Base-by-base conservation (phyloP, 2,888 invertebrate species). In the Apamea monoglypha region DNA sequence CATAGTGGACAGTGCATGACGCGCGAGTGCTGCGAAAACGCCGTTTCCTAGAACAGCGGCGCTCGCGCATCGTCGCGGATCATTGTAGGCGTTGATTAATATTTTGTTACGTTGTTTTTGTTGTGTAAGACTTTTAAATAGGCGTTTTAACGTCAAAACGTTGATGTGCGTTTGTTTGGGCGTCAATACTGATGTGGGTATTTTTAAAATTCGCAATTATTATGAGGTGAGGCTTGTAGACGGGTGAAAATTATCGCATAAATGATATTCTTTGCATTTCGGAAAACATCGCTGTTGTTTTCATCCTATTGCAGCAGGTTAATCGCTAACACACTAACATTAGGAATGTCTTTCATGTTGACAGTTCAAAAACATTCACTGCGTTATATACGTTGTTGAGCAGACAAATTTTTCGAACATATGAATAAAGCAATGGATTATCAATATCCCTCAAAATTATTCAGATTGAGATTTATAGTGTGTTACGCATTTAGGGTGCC, bases 81-180 rank as follows among this genome's bases (percentile, higher is more conserved):
- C 70, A 75, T 76, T 80, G 87, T 80, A 78, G 85, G 75, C 74
- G 81, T 84, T 85, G 89, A 90, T 89, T 89, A 89, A 86, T 89
- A 83, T 87, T 88, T 87, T 80, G 84, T 82, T 83, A 78, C 80
- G 83, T 76, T 77, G 71, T 83, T 86, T 83, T 83, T 79, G 81
- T 79, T 80, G 59, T 87, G 67, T 78, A 76, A 85, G 67, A 68
- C 47, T 82, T 88, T 88, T 83, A 87, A 87, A 87, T 87, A 89
- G 78, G 68, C 77, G 74, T 78, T 82, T 75, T 84, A 75, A 32
- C 75, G 70, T 84, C 61, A 56, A 74, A 61, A 74, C 21, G 67
- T 78, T 77, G 83, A 80, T 68, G 83, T 69, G 74, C 50, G 76
- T 81, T 74, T 88, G 66, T 76, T 78, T 87, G 59, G 56, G 16